Conservation (phyloP, 2,797 vertebrate species). For the Rhinophrynus dorsalis region DNA sequence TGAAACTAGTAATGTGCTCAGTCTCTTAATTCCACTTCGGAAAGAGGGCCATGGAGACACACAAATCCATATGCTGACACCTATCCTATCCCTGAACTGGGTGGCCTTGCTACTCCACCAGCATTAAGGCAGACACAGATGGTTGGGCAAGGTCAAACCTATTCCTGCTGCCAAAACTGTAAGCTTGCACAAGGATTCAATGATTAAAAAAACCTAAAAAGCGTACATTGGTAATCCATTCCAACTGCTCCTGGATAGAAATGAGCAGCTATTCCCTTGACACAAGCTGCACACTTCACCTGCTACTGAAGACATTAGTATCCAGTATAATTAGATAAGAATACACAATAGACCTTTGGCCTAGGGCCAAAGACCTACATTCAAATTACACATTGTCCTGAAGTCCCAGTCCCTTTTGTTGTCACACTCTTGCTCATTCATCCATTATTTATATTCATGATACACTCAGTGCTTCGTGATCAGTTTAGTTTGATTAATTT, state of each 20-base stretch:
- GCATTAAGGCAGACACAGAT: conserved; percentile 22
- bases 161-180: conserved; percentile 50
- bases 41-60: background rate
- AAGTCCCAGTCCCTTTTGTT: conserved; percentile 73
- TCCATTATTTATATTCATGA: conserved; percentile 76
- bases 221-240: conserved; percentile 64
- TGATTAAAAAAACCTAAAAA: conserved; percentile 50
- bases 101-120: background rate
- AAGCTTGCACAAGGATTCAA: conserved; percentile 52
- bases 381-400: conserved; percentile 70
- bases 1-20: too few species aligned
- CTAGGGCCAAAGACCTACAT: conserved; percentile 68
- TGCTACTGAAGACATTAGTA: conserved; percentile 81
- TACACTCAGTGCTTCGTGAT: conserved; percentile 71
- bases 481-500: conserved; percentile 65
- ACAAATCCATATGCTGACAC: background rate
- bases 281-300: conserved; percentile 77
- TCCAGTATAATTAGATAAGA: conserved; percentile 70
- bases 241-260: conserved; percentile 62
- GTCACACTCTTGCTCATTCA: conserved; percentile 71
- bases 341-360: conserved; percentile 71
- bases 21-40: too few species aligned
- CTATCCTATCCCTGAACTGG: background rate
- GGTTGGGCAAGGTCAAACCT: conserved; percentile 54
- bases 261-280: conserved; percentile 69